Conservation (phyloP, 1,140 invertebrate genomes). For the Oreohelix idahoensis region DNA sequence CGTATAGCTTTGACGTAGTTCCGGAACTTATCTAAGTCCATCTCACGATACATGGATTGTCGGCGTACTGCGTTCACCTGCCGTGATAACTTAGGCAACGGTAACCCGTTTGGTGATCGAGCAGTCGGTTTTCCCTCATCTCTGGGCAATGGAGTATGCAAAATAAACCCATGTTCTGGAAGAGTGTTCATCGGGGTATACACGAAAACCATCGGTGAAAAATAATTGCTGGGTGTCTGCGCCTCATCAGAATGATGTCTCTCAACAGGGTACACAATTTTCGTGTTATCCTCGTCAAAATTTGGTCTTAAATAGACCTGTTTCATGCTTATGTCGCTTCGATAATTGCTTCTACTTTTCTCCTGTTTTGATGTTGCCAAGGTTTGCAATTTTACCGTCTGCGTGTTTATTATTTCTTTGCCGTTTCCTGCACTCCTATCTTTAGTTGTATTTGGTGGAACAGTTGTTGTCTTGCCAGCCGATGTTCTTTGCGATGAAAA, state of each 20-base stretch:
- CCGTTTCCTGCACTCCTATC: neutral
- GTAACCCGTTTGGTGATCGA: neutral
- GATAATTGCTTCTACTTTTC: neutral
- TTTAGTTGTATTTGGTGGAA: neutral
- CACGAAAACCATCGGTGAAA: neutral
- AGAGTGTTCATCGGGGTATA: constrained; percentile 6
- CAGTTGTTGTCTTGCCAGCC: too few relatives aligned
- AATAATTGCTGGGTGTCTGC: neutral
- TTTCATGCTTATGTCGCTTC: neutral
- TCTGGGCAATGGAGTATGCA: constrained; percentile 5
- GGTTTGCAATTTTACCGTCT: neutral
- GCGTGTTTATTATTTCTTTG: neutral
- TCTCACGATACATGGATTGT: neutral
- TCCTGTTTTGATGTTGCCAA: neutral
- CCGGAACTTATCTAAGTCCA: constrained; percentile 26
- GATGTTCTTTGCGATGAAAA: neutral
- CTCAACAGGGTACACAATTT: neutral
- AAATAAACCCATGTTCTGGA: constrained; percentile 25
- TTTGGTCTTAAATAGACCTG: neutral
- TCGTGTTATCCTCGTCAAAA: neutral
- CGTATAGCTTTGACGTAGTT: constrained; percentile 16
- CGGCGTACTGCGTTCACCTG: too few relatives aligned
- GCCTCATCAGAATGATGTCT: neutral
- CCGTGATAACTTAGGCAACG: neutral
- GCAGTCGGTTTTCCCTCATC: neutral